Conservation (phyloP, 2,113 vertebrate species). For the Paramisgurnus dabryanus region DNA sequence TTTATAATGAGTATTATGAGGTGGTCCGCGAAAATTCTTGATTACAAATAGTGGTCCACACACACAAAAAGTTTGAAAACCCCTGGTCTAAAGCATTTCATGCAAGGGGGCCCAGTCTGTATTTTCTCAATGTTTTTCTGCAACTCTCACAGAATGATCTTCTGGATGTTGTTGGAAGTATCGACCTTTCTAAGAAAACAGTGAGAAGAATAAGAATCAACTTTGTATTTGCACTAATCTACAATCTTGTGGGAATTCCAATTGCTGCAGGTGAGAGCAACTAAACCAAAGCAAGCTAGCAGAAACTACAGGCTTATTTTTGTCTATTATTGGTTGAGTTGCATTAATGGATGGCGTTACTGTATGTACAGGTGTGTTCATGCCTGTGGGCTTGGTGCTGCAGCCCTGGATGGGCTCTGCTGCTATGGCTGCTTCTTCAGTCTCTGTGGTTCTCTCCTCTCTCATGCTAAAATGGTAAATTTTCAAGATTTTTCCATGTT, state of each 20-base stretch:
- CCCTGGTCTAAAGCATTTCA: not conserved
- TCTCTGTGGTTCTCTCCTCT: constrained; percentile 94
- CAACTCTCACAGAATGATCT: constrained; percentile 82
- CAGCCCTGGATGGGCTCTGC: constrained; percentile 98
- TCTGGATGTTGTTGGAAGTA: constrained; percentile 92
- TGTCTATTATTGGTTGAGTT: not conserved
- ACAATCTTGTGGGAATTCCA: constrained; percentile 93
- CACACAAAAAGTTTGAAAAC: no score
- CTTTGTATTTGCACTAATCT: constrained; percentile 92
- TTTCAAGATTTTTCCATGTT: not conserved
- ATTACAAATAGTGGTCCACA: no score
- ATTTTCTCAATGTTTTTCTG: not conserved
- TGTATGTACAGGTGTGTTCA: constrained; percentile 81
- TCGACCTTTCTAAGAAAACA: constrained; percentile 91
- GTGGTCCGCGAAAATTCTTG: no score
- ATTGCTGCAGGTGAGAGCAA: constrained; percentile 87
- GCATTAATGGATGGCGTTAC: not conserved
- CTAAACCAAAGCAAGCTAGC: not conserved
- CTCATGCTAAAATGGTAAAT: constrained; percentile 89
- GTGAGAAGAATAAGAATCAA: constrained; percentile 90
- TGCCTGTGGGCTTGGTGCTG: constrained; percentile 87
- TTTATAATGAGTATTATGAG: no score
- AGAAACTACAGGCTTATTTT: not conserved
- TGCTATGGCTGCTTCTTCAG: constrained; percentile 97
- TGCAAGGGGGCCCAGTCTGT: not conserved